Evolutionary conservation across 2,888 invertebrate species (phyloP), one percentile per base, ranked within the genome.

Genomic region (Limnephilus marmoratus): DNA sequence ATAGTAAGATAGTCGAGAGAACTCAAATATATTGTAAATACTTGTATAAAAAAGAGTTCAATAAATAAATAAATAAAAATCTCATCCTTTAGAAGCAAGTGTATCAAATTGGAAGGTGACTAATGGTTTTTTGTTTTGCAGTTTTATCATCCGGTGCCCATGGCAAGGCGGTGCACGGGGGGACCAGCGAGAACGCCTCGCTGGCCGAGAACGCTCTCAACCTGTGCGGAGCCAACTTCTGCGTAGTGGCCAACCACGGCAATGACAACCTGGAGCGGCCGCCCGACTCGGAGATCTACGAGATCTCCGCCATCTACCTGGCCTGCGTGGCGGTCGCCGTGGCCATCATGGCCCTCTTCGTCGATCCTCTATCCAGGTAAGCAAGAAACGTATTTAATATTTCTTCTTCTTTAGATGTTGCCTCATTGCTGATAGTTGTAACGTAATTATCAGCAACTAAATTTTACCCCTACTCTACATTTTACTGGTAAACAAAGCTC

Each of bases 311-410:
- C 94, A 98, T 99, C 94, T 99, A 99, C 95, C 96, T 99, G 93
- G 97, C 97, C 0, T 99, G 99, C 95, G 98, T 99, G 49, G 95
- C 98, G 88, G 96, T 98, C 15, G 99, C 99, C 3, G 98, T 98
- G 3, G 96, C 98, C 93, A 97, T 99, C 95, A 98, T 99, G 91
- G 98, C 98, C 5, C 95, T 99, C 80, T 97, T 99, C 93, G 97
- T 99, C 90, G 99, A 99, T 96, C 98, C 99, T 3, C 96, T 99
- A 4, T 98, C 98, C 94, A 98, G 98, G 97, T 98, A 95, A 95
- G 13, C 31, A 5, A 82, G 15, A 31, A 18, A 18, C 29, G 4
- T 45, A 45, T 29, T 34, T 9, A 15, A 13, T 12, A 85, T 34
- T 29, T 81, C 24, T 29, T 29, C 24, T n/a, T 29, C 29, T n/a